These are phyloP conservation scores for roundworm (Caenorhabditis elegans) DNA, from an alignment of 1,140 invertebrate species.

Conservation along the genomic window WBcel235 BX284606.5:7532501-7533000, in stretches of 20 bases:
- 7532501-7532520: no score
- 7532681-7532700: slow-evolving; percentile 20
- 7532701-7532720: slow-evolving; percentile 12
- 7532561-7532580: no score
- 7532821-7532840: background rate
- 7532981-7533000: no score
- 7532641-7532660: background rate
- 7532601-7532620: no score
- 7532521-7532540: no score
- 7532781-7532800: background rate
- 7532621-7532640: background rate
- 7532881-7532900: background rate
- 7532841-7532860: background rate
- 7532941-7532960: no score
- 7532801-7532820: no score
- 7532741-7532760: slow-evolving; percentile 8
- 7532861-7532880: no score
- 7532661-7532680: slow-evolving; percentile 26
- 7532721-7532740: slow-evolving; percentile 22
- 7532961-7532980: no score
- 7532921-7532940: no score
- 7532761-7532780: background rate
- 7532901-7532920: background rate
- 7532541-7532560: no score
- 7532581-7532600: no score